phyloP scores from a whole-genome alignment of 2,797 vertebrate species.

The Heteromormyrus szaboi region DNA sequence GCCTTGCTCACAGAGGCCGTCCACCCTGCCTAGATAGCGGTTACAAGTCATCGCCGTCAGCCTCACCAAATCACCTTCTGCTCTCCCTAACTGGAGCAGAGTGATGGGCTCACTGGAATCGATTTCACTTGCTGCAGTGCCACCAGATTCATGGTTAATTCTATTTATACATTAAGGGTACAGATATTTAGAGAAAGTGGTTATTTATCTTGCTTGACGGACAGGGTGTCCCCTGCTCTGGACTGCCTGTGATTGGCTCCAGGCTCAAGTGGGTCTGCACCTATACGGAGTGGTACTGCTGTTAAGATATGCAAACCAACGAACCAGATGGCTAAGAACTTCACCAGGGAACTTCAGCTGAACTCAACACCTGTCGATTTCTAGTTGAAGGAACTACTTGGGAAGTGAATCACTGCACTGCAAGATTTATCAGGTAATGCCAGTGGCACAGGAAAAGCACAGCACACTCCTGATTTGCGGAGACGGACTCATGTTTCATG shows the following conservation, averaged over 20 bases:
- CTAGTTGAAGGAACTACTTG: neutral
- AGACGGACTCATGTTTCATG: neutral
- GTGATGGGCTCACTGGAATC: neutral
- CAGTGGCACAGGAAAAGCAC: neutral
- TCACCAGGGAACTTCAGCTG: neutral
- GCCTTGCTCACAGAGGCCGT: constrained; percentile 26
- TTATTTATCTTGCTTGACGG: neutral
- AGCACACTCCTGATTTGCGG: neutral
- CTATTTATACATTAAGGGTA: neutral
- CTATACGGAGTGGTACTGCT: neutral
- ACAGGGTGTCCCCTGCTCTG: neutral
- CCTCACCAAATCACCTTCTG: neutral
- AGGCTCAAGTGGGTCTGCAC: neutral
- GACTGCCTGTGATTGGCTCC: neutral
- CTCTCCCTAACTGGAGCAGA: neutral
- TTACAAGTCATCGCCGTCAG: neutral
- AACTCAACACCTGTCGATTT: neutral
- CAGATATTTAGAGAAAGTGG: neutral
- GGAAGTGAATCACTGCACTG: neutral
- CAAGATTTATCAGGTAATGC: neutral
- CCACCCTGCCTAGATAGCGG: neutral
- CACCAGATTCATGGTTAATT: neutral
- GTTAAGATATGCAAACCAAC: neutral
- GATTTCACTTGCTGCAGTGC: neutral
- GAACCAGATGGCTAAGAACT: neutral